These are phyloP conservation scores for Brachypterus glaber DNA, from an alignment of 2,888 invertebrate species.

Conservation along the genomic window DNA sequence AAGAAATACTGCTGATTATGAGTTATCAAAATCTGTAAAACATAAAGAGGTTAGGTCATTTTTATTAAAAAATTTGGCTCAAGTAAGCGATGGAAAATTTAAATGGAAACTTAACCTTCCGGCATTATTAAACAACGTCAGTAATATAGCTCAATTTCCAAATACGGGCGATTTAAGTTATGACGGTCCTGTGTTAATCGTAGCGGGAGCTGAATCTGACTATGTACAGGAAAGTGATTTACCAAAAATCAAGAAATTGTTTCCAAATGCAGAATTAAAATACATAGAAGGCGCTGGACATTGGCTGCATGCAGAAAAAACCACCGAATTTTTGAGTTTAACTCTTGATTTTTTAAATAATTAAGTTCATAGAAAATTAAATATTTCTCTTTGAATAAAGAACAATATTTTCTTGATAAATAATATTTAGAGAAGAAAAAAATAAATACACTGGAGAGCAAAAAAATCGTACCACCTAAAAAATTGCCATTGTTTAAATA, in stretches of 20 bases:
- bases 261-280: slow-evolving; percentile 60
- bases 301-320: slow-evolving; percentile 90
- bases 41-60: too few species aligned
- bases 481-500: too few species aligned
- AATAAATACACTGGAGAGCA: too few species aligned
- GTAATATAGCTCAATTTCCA: slow-evolving; percentile 57
- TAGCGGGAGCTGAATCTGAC: slow-evolving; percentile 73
- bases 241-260: slow-evolving; percentile 55
- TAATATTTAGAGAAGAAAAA: too few species aligned
- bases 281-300: slow-evolving; percentile 79
- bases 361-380: too few species aligned
- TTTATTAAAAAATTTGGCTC: too few species aligned
- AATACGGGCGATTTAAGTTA: slow-evolving; percentile 31
- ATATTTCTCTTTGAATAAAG: too few species aligned
- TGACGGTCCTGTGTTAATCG: slow-evolving; percentile 65
- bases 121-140: slow-evolving; percentile 58
- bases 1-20: too few species aligned
- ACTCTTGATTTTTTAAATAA: slow-evolving; percentile 55
- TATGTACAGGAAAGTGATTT: slow-evolving; percentile 65
- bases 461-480: too few species aligned
- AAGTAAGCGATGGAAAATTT: too few species aligned
- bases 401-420: too few species aligned
- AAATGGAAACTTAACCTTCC: slow-evolving; percentile 76
- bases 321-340: slow-evolving; percentile 60
- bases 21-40: too few species aligned